These are phyloP conservation scores for Periplaneta americana DNA, from an alignment of 1,140 invertebrate genomes.

Conservation along the genomic window DNA sequence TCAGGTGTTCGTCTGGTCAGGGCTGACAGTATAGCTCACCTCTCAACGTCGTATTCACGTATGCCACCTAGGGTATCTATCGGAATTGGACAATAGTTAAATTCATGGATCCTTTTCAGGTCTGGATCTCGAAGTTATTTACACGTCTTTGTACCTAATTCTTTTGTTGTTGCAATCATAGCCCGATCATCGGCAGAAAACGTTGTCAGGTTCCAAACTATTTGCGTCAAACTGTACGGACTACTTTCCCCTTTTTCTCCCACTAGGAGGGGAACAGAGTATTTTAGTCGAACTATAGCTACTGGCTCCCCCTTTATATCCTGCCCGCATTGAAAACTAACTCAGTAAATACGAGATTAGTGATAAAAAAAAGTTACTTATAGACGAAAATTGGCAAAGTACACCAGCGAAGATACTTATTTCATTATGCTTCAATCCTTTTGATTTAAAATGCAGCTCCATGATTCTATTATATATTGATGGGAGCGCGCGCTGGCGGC, in stretches of 20 bases:
- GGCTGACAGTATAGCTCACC: too few relatives aligned
- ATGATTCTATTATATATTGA: constrained; percentile 19
- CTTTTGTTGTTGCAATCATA: too few relatives aligned
- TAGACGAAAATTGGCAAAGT: constrained; percentile 21
- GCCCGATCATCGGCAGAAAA: too few relatives aligned
- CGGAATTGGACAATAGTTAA: too few relatives aligned
- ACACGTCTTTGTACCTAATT: too few relatives aligned
- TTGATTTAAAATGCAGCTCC: constrained; percentile 21
- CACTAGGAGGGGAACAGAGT: background rate
- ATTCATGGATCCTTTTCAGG: too few relatives aligned
- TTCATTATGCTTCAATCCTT: constrained; percentile 21
- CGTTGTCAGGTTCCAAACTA: background rate
- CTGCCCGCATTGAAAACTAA: constrained; percentile 16
- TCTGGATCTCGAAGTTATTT: too few relatives aligned
- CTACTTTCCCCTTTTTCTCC: background rate
- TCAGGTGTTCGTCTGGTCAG: too few relatives aligned
- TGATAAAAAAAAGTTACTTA: constrained; percentile 11
- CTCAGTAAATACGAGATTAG: constrained; percentile 17
- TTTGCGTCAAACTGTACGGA: background rate
- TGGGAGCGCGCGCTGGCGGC: background rate
- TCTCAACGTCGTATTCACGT: too few relatives aligned
- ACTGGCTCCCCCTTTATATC: background rate
- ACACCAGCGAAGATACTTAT: constrained; percentile 19
- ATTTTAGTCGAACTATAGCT: background rate
- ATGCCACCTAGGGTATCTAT: too few relatives aligned